Evolutionary conservation across 2,113 vertebrate species (phyloP).

Genomic region (Erinaceus europaeus): DNA sequence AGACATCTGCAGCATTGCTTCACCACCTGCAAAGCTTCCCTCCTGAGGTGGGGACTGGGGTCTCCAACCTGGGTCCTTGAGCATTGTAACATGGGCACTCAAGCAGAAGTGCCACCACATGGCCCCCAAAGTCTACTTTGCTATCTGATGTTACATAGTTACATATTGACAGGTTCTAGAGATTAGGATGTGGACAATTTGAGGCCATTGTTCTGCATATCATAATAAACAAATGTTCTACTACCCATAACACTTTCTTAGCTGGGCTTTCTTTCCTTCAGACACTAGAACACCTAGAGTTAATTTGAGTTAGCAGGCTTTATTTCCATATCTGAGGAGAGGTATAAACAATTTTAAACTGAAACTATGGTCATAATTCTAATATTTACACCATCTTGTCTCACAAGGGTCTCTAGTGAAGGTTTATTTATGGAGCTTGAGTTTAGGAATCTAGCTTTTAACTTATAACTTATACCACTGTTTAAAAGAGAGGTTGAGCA

Average conservation of each 20-base stretch:
- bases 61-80: no score
- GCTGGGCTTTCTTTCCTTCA: background rate
- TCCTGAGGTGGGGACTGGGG: no score
- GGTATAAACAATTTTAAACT: background rate
- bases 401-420: background rate
- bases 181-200: background rate
- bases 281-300: background rate
- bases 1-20: no score
- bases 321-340: background rate
- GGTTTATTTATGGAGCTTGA: slow-evolving; percentile 39
- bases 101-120: no score
- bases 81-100: no score
- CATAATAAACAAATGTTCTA: background rate
- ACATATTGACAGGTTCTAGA: background rate
- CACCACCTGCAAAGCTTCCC: no score
- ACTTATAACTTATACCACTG: slow-evolving; percentile 18
- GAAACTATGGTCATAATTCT: background rate
- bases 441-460: slow-evolving; percentile 43
- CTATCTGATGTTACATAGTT: no score
- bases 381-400: slow-evolving; percentile 27
- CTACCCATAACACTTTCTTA: background rate
- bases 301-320: background rate
- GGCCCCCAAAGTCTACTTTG: background rate
- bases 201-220: background rate
- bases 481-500: slow-evolving; percentile 51